Percentiles rank a stretch among this genome's conserved stretches.
phyloP scores from a whole-genome alignment of 2,797 vertebrate genomes.

The Cirrhinus molitorella region DNA sequence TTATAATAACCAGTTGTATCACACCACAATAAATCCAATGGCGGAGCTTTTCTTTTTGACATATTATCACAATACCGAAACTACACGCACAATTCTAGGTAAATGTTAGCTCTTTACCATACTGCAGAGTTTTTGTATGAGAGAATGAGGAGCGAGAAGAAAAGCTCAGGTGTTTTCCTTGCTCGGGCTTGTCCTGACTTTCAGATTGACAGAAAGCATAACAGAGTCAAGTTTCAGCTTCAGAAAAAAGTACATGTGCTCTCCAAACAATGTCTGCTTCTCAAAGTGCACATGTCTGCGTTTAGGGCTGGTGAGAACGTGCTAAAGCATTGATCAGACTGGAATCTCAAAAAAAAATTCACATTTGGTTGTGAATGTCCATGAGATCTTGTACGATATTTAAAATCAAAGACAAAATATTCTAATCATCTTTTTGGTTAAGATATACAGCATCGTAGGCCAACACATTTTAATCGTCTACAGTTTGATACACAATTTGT shows the following conservation, averaged over 20 bases:
- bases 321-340: conserved; percentile 48
- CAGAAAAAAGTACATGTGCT: conserved; percentile 59
- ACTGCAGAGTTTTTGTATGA: conserved; percentile 37
- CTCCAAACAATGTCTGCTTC: conserved; percentile 60
- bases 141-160: conserved; percentile 41
- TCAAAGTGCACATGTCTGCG: conserved; percentile 40
- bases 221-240: conserved; percentile 64
- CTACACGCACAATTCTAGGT: conserved; percentile 9
- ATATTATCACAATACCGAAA: conserved; percentile 14
- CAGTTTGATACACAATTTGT: not conserved
- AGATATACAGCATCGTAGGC: not conserved
- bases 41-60: conserved; percentile 24
- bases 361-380: not conserved
- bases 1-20: not conserved
- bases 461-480: not conserved
- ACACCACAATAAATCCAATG: conserved; percentile 15
- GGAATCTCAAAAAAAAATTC: too few relatives aligned
- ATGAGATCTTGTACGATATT: not conserved
- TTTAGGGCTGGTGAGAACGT: conserved; percentile 22
- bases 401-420: conserved; percentile 1
- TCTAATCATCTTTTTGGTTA: not conserved
- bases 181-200: conserved; percentile 62
- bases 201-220: conserved; percentile 60
- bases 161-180: conserved; percentile 58
- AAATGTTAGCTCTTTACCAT: conserved; percentile 45